Conservation (phyloP, 2,797 vertebrate genomes). For the Rhinatrema bivittatum region DNA sequence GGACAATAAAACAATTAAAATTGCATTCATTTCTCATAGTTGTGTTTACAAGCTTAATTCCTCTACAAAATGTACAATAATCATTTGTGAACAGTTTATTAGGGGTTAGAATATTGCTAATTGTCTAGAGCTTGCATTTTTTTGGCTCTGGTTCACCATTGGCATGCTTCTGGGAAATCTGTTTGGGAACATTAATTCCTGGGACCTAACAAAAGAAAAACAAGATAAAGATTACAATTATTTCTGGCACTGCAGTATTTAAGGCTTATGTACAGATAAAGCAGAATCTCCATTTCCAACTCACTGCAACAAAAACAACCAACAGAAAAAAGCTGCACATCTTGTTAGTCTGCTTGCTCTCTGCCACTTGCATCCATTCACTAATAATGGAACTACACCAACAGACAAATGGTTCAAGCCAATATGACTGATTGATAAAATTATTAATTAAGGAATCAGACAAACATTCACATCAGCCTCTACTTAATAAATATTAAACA, state of each 20-base stretch:
- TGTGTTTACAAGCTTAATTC: background rate
- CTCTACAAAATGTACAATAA: background rate
- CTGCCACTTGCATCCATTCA: no score
- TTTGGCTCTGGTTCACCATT: constrained; percentile 47
- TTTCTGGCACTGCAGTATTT: accelerated
- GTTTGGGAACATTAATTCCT: constrained; percentile 10
- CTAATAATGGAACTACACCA: no score
- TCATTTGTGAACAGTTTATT: background rate
- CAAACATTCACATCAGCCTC: no score
- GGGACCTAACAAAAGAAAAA: constrained; percentile 29
- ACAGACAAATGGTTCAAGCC: no score
- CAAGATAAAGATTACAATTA: background rate
- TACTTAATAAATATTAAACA: no score
- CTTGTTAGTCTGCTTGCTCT: no score
- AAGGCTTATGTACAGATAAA: background rate
- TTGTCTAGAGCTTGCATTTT: constrained; percentile 49
- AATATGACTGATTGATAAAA: no score
- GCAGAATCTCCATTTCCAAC: no score
- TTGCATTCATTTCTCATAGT: background rate
- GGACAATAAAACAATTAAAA: constrained; percentile 28
- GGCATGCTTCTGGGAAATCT: constrained; percentile 6
- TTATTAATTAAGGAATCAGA: no score
- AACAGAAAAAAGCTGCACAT: no score
- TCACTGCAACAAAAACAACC: no score
- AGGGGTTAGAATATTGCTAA: constrained; percentile 24